phyloP scores from a whole-genome alignment of 2,888 invertebrate genomes.

The Toxonevra muliebris region DNA sequence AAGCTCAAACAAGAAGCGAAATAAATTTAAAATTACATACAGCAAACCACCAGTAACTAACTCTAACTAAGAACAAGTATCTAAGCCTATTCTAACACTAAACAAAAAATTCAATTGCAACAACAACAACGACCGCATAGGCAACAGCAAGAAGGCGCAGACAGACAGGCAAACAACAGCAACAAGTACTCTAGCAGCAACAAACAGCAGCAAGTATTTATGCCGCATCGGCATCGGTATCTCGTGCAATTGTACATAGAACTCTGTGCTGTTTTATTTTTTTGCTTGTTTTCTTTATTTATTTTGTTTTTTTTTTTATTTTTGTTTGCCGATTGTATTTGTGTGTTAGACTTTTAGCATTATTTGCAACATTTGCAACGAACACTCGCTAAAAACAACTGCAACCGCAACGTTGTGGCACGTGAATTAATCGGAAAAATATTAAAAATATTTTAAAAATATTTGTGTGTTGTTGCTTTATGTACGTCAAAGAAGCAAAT shows the following conservation, averaged over 20 bases:
- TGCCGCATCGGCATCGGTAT: slow-evolving; percentile 24
- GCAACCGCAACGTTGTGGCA: slow-evolving; percentile 64
- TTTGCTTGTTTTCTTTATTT: not conserved
- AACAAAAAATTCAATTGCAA: slow-evolving; percentile 14
- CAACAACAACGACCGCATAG: not conserved
- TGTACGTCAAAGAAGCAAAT: slow-evolving; percentile 3
- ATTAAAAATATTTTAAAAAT: slow-evolving; percentile 10
- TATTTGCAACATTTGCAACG: slow-evolving; percentile 63
- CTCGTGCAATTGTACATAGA: slow-evolving; percentile 1
- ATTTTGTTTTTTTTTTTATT: not conserved
- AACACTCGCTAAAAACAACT: slow-evolving; percentile 64
- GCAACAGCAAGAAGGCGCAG: no score
- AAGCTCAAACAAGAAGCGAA: not conserved
- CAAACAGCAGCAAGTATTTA: slow-evolving; percentile 22
- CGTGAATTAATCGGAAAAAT: slow-evolving; percentile 57
- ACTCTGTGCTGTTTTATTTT: slow-evolving; percentile 7
- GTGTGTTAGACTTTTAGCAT: slow-evolving; percentile 57
- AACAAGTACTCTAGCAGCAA: slow-evolving; percentile 22
- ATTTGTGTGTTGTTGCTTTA: slow-evolving; percentile 12
- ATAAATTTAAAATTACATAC: slow-evolving; percentile 15
- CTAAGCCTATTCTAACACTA: slow-evolving; percentile 56
- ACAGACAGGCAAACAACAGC: not conserved
- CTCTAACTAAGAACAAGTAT: slow-evolving; percentile 40
- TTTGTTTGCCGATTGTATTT: not conserved
- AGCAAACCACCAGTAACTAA: slow-evolving; percentile 23